Evolutionary conservation across 2,888 invertebrate genomes (phyloP), one percentile per base, ranked within the genome.

Genomic region (Apoda limacodes): DNA sequence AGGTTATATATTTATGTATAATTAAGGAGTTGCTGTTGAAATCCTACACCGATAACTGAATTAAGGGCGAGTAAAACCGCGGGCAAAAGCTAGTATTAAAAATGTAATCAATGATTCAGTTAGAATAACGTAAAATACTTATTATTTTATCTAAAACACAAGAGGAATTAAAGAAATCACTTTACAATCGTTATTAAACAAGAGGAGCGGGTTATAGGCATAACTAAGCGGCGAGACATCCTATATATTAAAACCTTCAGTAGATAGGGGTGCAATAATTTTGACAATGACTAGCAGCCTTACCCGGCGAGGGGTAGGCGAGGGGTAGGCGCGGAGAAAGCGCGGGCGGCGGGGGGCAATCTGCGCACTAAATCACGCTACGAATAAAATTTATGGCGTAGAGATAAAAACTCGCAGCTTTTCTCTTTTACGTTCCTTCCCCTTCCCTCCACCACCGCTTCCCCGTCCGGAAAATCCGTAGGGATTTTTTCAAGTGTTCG

Each of bases 321-420:
- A 71, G 69, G 74, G 74, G 68, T 64, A 36, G 60, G 40, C 52
- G 67, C 62, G 70, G 63, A 72, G 65, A 59, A 63, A 40, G 58
- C 44, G 61, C 45, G 61, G 50, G 42, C 54, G 46, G 67, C 60
- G 69, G 60, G 74, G 74, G 76, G 76, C 78, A 80, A 82, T 82
- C 82, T 82, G 78, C 69, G 80, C 82, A 81, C 81, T 82, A 82
- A 82, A 82, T 82, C 82, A 82, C 82, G 82, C 76, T 82, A 74
- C 82, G 82, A 82, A 82, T 82, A 82, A 82, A 82, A 82, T 82
- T 82, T 82, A 82, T 82, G 82, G 82, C 74, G 76, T 76, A 80
- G 80, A 82, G 82, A 82, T 82, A 82, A 82, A 82, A 82, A 82
- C 82, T 82, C 82, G 82, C 80, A 82, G 82, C 82, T 82, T 82